phyloP scores from a whole-genome alignment of 2,888 invertebrate species.

The Allophyes oxyacanthae region DNA sequence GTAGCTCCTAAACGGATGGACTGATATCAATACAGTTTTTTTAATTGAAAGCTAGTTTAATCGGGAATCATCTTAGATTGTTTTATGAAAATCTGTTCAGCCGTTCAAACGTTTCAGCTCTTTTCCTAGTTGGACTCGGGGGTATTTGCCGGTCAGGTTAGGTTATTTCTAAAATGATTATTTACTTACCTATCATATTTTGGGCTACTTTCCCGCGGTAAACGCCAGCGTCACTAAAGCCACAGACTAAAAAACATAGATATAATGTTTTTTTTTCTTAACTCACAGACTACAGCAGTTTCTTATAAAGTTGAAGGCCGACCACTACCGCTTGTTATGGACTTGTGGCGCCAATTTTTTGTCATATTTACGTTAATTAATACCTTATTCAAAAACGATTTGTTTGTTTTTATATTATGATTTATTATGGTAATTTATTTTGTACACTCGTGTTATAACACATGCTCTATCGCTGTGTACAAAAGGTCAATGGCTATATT shows the following conservation, averaged over 20 bases:
- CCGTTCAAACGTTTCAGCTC: no score
- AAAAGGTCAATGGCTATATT: background rate
- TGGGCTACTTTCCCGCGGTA: slow-evolving; percentile 18
- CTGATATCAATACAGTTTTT: no score
- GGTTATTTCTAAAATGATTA: no score
- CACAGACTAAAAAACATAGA: slow-evolving; percentile 27
- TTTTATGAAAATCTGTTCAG: no score
- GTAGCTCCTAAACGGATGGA: no score
- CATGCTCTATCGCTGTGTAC: slow-evolving; percentile 5
- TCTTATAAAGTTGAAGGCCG: slow-evolving; percentile 63
- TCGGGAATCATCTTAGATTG: no score
- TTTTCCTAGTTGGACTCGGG: no score
- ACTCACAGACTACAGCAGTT: slow-evolving; percentile 21
- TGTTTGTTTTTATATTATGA: slow-evolving; percentile 43
- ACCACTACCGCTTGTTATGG: slow-evolving; percentile 52
- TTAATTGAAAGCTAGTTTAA: no score
- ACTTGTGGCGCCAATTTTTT: slow-evolving; percentile 71
- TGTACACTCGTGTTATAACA: slow-evolving; percentile 10
- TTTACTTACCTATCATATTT: no score
- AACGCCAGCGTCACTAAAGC: slow-evolving; percentile 20
- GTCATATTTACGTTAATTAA: slow-evolving; percentile 31
- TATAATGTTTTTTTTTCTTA: slow-evolving; percentile 28
- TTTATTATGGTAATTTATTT: slow-evolving; percentile 24
- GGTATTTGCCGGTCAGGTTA: no score
- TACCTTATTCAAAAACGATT: slow-evolving; percentile 29